Evolutionary conservation across 2,113 vertebrate genomes (phyloP), one percentile per base, ranked within the genome.

Genomic region (Scomber scombrus): DNA sequence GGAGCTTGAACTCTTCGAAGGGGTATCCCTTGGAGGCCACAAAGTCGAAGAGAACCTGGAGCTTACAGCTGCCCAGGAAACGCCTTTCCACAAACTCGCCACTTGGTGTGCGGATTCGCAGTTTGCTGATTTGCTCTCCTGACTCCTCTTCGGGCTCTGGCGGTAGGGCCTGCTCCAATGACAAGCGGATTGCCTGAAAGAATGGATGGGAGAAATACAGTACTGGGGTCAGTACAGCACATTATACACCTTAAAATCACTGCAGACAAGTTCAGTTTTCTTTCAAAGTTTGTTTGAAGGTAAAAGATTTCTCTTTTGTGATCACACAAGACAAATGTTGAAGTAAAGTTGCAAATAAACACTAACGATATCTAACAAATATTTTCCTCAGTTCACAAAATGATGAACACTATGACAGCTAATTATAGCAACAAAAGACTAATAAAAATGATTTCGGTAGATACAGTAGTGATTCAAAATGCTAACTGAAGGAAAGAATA

Each of bases 1-100:
- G 96, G 89, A 99, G 94, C 94, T 99, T 99, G 94, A 97, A 99
- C 89, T 98, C 97, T 29, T 97, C 97, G 88, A 95, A 96, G 49
- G 98, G 98, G 93, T 95, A 99, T 76, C 98, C 98, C 93, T 99
- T 99, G 91, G 98, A 99, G 93, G 98, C 98, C 89, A 99, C 97
- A 72, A 98, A 99, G 96, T 98, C 97, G 81, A 99, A 98, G 92
- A 99, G 96, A 80, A 98, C 97, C 94, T 98, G 98, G 50, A 99
- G 97, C 88, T 96, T 97, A 91, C 94, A 98, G 95, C 94, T 97
- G 83, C 97, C 96, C 87, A 99, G 95, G 94, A 99, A 99, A 85
- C 98, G 97, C 50, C 98, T 94, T 88, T 98, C 98, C 66, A 99
- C 93, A 93, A 99, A 99, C 90, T 99, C 95, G 69, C 98, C 98